phyloP scores from a whole-genome alignment of 2,797 vertebrate genomes.

The Eidolon dupreanum region DNA sequence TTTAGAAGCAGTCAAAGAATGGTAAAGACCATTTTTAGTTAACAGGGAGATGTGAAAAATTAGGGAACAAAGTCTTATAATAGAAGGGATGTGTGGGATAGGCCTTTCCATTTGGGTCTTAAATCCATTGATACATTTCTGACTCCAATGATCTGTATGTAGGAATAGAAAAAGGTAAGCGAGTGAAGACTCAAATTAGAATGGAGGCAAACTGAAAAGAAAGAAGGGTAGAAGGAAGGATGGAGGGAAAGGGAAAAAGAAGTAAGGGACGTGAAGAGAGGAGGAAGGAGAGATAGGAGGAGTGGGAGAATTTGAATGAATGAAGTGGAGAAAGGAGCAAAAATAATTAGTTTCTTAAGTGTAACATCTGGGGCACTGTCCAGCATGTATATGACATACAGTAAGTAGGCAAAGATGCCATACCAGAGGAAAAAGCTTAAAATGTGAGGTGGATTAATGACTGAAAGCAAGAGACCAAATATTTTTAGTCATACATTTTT shows the following conservation, averaged over 20 bases:
- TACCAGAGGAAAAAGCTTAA: background rate
- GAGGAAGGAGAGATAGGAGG: background rate
- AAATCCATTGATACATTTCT: background rate
- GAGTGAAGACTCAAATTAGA: background rate
- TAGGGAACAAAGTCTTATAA: no score
- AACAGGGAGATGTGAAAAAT: background rate
- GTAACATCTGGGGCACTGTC: background rate
- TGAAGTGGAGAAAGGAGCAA: background rate
- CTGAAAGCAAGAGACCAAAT: background rate
- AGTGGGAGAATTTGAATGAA: background rate
- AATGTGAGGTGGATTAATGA: background rate
- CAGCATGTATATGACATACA: background rate
- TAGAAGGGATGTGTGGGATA: background rate
- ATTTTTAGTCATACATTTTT: background rate
- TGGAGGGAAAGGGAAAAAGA: fast-evolving
- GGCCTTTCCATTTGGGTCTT: background rate
- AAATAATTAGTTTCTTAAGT: background rate
- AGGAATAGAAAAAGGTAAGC: background rate
- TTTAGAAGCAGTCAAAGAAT: background rate
- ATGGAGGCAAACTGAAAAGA: background rate
- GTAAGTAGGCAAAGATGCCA: background rate
- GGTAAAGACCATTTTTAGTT: background rate
- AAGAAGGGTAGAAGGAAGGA: background rate
- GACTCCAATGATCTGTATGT: background rate
- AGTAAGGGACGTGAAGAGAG: background rate